phyloP scores from a whole-genome alignment of 2,113 vertebrate genomes.

The Cyanoramphus novaezelandiae region DNA sequence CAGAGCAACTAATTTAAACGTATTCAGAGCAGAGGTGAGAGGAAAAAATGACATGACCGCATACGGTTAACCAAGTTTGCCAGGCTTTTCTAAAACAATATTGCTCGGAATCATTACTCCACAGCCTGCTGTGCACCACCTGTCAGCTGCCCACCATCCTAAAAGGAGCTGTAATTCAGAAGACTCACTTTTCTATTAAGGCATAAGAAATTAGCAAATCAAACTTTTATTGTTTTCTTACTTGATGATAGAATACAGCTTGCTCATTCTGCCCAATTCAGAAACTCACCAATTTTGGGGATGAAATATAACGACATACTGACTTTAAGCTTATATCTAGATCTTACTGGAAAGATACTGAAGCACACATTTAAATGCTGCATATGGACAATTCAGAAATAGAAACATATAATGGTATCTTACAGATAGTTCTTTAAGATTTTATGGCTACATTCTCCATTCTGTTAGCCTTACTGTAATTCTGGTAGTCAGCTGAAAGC shows the following conservation, averaged over 20 bases:
- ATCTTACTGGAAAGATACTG: not conserved
- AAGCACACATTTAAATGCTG: not conserved
- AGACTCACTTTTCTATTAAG: not conserved
- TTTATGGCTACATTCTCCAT: not conserved
- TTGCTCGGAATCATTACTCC: not conserved
- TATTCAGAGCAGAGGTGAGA: not conserved
- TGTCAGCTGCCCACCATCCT: slow-evolving; percentile 1
- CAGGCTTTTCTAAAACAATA: slow-evolving; percentile 20
- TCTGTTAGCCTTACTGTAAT: not conserved
- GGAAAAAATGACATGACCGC: not conserved
- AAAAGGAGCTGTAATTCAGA: not conserved
- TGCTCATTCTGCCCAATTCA: not conserved
- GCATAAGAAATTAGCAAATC: not conserved
- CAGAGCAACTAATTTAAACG: not conserved
- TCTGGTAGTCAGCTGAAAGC: not conserved
- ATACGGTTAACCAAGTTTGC: slow-evolving; percentile 20
- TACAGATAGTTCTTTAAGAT: not conserved
- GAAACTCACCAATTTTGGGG: not conserved
- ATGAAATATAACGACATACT: not conserved
- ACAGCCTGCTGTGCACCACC: slow-evolving; percentile 51
- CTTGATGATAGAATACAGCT: not conserved
- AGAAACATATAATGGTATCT: not conserved
- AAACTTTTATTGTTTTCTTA: not conserved
- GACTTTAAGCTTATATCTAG: not conserved
- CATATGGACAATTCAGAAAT: not conserved